phyloP scores from a whole-genome alignment of 1,140 invertebrate species.

The Diabrotica undecimpunctata region DNA sequence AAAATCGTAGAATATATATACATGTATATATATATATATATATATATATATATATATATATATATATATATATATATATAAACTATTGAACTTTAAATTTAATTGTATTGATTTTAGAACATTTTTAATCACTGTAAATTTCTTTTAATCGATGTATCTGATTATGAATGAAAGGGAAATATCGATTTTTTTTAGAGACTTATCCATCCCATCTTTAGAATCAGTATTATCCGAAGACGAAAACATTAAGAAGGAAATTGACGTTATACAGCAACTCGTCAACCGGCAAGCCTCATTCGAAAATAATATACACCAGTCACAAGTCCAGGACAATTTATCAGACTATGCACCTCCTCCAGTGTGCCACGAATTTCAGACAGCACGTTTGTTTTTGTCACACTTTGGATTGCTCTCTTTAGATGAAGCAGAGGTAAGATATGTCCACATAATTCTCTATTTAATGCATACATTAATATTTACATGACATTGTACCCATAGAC shows the following conservation, averaged over 20 bases:
- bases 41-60: no score
- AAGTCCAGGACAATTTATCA: slow-evolving; percentile 47
- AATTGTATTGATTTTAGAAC: no score
- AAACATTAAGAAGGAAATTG: slow-evolving; percentile 52
- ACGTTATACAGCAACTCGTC: slow-evolving; percentile 54
- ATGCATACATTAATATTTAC: no score
- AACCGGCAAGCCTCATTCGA: slow-evolving; percentile 50
- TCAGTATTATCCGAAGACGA: slow-evolving; percentile 55
- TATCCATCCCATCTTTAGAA: slow-evolving; percentile 67
- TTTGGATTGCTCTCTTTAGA: slow-evolving; percentile 87
- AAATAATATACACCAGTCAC: slow-evolving; percentile 38
- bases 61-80: no score
- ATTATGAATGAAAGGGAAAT: no score
- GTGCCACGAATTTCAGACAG: slow-evolving; percentile 90
- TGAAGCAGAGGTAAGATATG: slow-evolving; percentile 53
- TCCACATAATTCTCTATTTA: background rate
- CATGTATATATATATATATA: no score
- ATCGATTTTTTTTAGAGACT: slow-evolving; percentile 58
- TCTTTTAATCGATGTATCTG: no score
- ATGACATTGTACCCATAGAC: no score
- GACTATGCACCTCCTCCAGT: slow-evolving; percentile 69
- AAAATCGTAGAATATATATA: no score
- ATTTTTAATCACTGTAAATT: no score
- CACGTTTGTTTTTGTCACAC: slow-evolving; percentile 88
- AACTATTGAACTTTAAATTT: no score